A percentile compares a stretch with the other conserved stretches of the same genome.
These are phyloP conservation scores for Typhlomys cinereus DNA, from an alignment of 2,113 vertebrate genomes.

Conservation along the genomic window DNA sequence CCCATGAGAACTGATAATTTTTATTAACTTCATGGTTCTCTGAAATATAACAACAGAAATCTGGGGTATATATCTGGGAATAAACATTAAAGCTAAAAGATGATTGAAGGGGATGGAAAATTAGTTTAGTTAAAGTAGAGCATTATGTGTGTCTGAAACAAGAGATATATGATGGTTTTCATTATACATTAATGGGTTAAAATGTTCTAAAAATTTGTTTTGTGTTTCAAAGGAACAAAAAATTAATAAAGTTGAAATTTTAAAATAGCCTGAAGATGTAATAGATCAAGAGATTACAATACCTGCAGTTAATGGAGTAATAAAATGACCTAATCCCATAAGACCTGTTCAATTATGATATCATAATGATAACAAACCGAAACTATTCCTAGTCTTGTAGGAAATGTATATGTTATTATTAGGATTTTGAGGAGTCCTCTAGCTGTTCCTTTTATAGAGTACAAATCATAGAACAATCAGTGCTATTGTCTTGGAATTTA, in stretches of 20 bases:
- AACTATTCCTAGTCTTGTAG: not conserved
- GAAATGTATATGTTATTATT: not conserved
- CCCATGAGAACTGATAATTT: not conserved
- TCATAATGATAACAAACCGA: not conserved
- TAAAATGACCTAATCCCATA: not conserved
- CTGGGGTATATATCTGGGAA: not conserved
- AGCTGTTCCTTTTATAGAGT: not conserved
- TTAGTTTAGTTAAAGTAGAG: not conserved
- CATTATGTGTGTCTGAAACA: not conserved
- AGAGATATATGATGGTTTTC: too few relatives aligned
- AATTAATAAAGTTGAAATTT: not conserved
- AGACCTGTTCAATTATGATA: not conserved
- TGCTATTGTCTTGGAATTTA: not conserved
- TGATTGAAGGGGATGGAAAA: not conserved
- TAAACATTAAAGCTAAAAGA: not conserved
- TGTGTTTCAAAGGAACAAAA: too few relatives aligned
- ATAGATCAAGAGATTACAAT: not conserved
- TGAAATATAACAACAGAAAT: not conserved
- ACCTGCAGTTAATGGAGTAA: not conserved
- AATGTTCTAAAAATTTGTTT: not conserved
- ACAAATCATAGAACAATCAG: not conserved
- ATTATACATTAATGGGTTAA: too few relatives aligned
- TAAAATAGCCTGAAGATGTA: not conserved
- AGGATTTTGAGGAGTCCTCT: not conserved
- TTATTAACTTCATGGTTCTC: not conserved